Evolutionary conservation across 2,113 vertebrate species (phyloP).

Genomic region (Microtus pennsylvanicus): DNA sequence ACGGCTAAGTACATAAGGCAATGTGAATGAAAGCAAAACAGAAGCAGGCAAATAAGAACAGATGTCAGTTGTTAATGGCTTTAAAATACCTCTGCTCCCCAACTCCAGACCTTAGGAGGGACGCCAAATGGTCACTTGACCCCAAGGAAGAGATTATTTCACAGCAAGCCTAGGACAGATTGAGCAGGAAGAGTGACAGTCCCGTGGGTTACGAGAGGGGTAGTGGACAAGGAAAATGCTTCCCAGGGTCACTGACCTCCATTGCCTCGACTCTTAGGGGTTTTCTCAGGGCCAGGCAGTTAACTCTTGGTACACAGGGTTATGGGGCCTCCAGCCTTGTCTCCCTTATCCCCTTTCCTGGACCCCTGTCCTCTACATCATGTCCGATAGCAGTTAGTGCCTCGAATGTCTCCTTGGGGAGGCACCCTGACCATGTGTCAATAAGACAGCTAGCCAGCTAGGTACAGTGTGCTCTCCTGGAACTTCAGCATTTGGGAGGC

Average conservation of each 20-base stretch:
- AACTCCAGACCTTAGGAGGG: neutral
- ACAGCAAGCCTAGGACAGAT: neutral
- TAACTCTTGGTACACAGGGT: neutral
- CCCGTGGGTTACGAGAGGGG: neutral
- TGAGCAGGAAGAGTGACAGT: neutral
- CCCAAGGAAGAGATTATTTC: neutral
- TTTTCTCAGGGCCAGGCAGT: neutral
- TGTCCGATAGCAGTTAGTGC: neutral
- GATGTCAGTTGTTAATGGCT: slow-evolving; percentile 57
- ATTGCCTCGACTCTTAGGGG: neutral
- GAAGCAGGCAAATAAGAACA: slow-evolving; percentile 62
- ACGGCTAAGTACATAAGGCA: slow-evolving; percentile 32
- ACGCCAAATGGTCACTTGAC: neutral
- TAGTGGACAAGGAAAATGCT: accelerated
- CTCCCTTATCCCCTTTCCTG: neutral
- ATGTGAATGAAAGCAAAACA: slow-evolving; percentile 28
- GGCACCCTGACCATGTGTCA: neutral
- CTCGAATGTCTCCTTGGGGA: no score
- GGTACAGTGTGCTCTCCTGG: neutral
- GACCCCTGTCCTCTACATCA: neutral
- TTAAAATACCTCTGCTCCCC: slow-evolving; percentile 13
- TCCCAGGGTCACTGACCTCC: neutral
- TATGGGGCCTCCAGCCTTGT: neutral
- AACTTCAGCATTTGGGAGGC: neutral
- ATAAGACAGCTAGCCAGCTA: neutral